These are phyloP conservation scores for Saimiri boliviensis DNA, from an alignment of 2,113 vertebrate genomes.

Conservation along the genomic window DNA sequence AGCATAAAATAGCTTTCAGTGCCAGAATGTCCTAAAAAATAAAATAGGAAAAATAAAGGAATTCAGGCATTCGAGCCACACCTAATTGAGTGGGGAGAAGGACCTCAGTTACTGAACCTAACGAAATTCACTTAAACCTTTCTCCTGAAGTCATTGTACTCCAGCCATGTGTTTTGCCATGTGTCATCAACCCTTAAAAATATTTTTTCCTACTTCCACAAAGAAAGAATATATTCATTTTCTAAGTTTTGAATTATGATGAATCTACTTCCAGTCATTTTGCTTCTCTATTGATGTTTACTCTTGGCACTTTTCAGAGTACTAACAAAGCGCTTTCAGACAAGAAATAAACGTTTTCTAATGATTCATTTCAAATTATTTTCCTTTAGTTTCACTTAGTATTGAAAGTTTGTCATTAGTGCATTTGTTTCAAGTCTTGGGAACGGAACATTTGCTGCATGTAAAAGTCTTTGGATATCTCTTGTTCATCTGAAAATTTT, in stretches of 20 bases:
- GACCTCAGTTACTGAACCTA: not conserved
- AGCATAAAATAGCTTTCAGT: conserved; percentile 16
- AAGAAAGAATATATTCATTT: not conserved
- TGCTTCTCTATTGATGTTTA: not conserved
- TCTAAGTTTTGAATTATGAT: not conserved
- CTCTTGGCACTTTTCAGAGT: not conserved
- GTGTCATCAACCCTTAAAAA: not conserved
- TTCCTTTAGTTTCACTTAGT: not conserved
- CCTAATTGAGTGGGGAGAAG: not conserved
- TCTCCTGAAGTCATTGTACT: not conserved
- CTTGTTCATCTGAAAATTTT: not conserved
- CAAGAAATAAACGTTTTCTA: not conserved
- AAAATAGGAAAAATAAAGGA: conserved; percentile 44
- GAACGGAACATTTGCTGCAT: not conserved
- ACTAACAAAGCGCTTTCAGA: not conserved
- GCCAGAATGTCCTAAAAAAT: conserved; percentile 39
- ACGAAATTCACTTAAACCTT: conserved; percentile 12
- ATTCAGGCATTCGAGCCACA: conserved; percentile 11
- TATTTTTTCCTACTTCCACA: not conserved
- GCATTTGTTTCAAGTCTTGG: not conserved
- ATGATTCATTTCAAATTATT: not conserved
- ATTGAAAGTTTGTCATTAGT: not conserved
- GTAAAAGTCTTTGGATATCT: not conserved
- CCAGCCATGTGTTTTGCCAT: not conserved
- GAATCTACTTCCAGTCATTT: not conserved